Evolutionary conservation across 2,797 vertebrate species (phyloP).

Genomic region (Austrolebias charrua): DNA sequence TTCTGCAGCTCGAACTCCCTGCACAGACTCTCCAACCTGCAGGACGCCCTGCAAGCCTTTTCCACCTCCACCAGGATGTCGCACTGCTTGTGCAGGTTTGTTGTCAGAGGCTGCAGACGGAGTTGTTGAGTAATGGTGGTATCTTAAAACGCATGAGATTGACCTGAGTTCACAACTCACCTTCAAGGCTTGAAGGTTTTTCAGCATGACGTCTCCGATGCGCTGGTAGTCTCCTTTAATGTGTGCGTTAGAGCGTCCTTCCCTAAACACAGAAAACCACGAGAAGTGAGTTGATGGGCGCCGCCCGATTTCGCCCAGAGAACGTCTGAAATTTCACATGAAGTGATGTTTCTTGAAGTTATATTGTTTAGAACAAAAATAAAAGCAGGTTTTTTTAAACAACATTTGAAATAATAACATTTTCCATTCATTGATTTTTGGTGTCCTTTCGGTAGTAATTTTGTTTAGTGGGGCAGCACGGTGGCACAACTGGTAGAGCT

Average conservation of each 20-base stretch:
- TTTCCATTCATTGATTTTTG: too few relatives aligned
- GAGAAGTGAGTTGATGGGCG: not conserved
- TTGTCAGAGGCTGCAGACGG: slow-evolving; percentile 81
- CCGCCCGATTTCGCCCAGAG: too few relatives aligned
- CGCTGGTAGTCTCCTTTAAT: slow-evolving; percentile 94
- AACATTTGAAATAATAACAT: too few relatives aligned
- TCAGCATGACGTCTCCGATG: slow-evolving; percentile 95
- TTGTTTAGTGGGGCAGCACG: too few relatives aligned
- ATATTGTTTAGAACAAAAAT: too few relatives aligned
- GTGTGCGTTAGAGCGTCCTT: slow-evolving; percentile 93
- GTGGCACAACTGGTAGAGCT: too few relatives aligned
- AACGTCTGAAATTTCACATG: too few relatives aligned
- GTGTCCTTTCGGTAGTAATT: too few relatives aligned
- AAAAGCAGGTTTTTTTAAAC: too few relatives aligned
- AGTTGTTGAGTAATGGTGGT: not conserved
- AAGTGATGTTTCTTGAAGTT: too few relatives aligned
- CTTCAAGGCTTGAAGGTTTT: slow-evolving; percentile 92
- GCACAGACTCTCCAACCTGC: slow-evolving; percentile 86
- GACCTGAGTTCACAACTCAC: slow-evolving; percentile 62
- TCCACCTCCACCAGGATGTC: slow-evolving; percentile 90
- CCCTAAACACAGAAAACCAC: slow-evolving; percentile 77
- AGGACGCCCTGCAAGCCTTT: slow-evolving; percentile 82
- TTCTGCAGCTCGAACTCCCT: slow-evolving; percentile 97
- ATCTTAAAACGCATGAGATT: not conserved
- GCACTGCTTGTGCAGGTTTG: slow-evolving; percentile 88